Evolutionary conservation across 2,797 vertebrate genomes (phyloP), one percentile per base, ranked within the genome.

Genomic region (Gymnodraco acuticeps): DNA sequence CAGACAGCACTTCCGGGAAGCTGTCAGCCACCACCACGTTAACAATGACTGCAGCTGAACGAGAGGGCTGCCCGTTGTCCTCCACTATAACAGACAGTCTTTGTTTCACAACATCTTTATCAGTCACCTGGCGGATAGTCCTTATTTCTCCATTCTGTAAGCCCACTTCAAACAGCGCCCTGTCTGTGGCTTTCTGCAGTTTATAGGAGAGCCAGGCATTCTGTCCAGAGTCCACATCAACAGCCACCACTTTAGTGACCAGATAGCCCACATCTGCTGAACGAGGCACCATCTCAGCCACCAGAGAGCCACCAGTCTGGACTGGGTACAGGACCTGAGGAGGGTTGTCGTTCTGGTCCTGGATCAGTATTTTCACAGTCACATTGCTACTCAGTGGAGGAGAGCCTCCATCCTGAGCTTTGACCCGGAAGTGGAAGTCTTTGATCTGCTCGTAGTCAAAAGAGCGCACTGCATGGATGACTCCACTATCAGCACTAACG

Each of bases 171-270:
- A 96, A 96, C 75, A 96, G 90, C 31, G 93, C 90, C 45, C 93
- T 95, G 82, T 96, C 95, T 74, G 94, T 92, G 81, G 91, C 86
- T 93, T 94, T 95, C 61, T 95, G 92, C 43, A 95, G 87, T 88
- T 88, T 91, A 86, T 94, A 96, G 59, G 94, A 95, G 70, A 96
- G 94, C 95, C 94, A 96, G 73, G 94, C 93, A 82, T 95, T 95
- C 88, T 95, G 94, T 81, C 94, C 93, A 80, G 78, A 81, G 73
- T 81, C 78, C 73, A 80, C 94, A 93, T 95, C 95, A 73, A 97
- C 95, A 52, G 95, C 96, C 85, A 96, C 95, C 68, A 96, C 95
- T 89, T 96, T 96, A 33, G 96, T 96, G 17, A 97, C 95, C 78
- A 96, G 94, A 80, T 96, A 96, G 31, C 96, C 94, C 4, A 94